Conservation (phyloP, 2,113 vertebrate species). For the Apus apus region DNA sequence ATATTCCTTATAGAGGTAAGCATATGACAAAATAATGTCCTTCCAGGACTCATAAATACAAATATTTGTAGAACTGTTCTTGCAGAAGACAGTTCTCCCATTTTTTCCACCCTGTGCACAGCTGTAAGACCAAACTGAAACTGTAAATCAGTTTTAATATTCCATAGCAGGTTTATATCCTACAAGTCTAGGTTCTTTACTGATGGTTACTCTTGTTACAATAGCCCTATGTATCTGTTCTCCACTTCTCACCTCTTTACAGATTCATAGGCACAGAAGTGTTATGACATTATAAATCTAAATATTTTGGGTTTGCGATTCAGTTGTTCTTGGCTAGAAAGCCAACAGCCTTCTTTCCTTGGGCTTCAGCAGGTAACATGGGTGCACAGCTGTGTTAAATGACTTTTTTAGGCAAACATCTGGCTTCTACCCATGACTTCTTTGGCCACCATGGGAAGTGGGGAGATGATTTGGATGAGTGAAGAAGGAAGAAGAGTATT, state of each 20-base stretch:
- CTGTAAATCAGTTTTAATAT: constrained; percentile 42
- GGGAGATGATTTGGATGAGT: neutral
- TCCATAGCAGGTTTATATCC: constrained; percentile 24
- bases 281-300: neutral
- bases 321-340: neutral
- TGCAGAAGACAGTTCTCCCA: neutral
- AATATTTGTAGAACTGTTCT: constrained; percentile 31
- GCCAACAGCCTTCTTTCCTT: neutral
- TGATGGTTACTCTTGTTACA: constrained; percentile 1
- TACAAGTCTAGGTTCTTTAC: neutral
- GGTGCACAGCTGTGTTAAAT: neutral
- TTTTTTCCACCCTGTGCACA: neutral
- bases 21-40: constrained; percentile 11
- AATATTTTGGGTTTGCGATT: neutral
- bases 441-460: neutral
- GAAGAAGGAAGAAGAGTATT: neutral
- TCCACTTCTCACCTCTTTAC: neutral
- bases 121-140: constrained; percentile 15
- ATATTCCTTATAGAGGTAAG: neutral
- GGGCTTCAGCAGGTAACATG: neutral
- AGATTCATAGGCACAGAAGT: neutral
- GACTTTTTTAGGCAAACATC: neutral
- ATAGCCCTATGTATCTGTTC: neutral
- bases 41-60: constrained; percentile 8
- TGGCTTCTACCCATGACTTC: neutral